Evolutionary conservation across 2,797 vertebrate species (phyloP).

Genomic region (Helostoma temminkii): DNA sequence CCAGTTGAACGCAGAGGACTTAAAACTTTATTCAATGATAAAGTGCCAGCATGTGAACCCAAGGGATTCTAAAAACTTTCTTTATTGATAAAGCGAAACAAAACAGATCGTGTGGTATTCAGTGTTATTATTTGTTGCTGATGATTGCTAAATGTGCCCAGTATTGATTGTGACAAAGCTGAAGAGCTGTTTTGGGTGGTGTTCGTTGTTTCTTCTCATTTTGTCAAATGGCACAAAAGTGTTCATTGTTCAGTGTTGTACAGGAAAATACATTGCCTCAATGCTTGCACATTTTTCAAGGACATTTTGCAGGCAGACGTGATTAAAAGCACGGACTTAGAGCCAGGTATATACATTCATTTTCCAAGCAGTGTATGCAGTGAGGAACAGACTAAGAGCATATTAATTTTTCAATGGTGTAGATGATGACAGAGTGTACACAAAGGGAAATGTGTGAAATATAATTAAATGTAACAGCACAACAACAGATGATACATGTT

Average conservation of each 20-base stretch:
- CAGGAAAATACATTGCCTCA: constrained; percentile 3
- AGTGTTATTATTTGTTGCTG: constrained; percentile 22
- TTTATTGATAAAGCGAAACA: constrained; percentile 20
- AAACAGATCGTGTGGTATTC: constrained; percentile 28
- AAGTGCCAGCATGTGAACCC: constrained; percentile 23
- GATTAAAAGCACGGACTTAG: constrained; percentile 26
- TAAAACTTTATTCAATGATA: constrained; percentile 31
- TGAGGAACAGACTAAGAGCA: neutral
- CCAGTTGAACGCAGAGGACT: constrained; percentile 3
- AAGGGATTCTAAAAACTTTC: constrained; percentile 25
- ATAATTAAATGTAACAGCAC: constrained; percentile 9
- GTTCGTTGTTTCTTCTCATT: constrained; percentile 23
- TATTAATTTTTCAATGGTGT: neutral
- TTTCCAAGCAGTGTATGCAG: neutral
- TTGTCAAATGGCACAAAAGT: constrained; percentile 36
- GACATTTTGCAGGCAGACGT: constrained; percentile 19
- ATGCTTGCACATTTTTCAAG: constrained; percentile 32
- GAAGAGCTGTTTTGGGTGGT: neutral
- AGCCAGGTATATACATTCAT: constrained; percentile 8
- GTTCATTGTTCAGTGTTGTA: constrained; percentile 17
- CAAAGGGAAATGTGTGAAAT: constrained; percentile 21
- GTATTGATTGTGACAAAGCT: neutral
- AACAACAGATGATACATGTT: constrained; percentile 1
- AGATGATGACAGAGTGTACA: constrained; percentile 5
- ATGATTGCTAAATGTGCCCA: constrained; percentile 24